Evolutionary conservation across 2,797 vertebrate genomes (phyloP).

Genomic region (Eulemur coronatus): DNA sequence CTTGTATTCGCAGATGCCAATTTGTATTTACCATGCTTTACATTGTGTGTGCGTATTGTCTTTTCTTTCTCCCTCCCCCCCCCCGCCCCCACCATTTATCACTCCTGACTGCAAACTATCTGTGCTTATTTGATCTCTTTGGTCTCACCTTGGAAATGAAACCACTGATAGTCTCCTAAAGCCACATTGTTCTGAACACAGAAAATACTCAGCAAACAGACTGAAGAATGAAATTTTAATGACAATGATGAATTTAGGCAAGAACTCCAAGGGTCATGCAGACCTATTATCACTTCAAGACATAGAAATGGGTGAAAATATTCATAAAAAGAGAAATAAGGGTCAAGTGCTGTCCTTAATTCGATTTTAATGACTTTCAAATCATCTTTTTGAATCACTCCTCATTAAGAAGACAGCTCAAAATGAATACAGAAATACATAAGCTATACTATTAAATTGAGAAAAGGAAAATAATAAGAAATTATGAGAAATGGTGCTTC

Average conservation of each 20-base stretch:
- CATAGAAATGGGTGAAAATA: not conserved
- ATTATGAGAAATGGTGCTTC: not conserved
- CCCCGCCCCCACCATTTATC: not conserved
- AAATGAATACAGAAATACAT: not conserved
- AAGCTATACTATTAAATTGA: not conserved
- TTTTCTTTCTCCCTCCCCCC: not conserved
- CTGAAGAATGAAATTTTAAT: not conserved
- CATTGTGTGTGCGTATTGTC: not conserved
- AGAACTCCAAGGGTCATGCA: not conserved
- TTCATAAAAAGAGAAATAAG: not conserved
- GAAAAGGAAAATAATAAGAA: not conserved
- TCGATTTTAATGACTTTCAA: slow-evolving; percentile 10
- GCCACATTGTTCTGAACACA: not conserved
- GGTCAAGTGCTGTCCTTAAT: slow-evolving; percentile 8
- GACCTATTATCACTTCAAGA: not conserved
- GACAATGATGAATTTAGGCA: slow-evolving; percentile 11
- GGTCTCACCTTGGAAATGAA: not conserved
- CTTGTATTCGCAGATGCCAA: too few relatives aligned
- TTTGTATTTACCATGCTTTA: not conserved
- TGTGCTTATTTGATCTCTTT: not conserved
- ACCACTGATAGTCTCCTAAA: not conserved
- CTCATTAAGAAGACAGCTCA: not conserved
- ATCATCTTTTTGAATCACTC: not conserved
- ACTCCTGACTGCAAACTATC: not conserved
- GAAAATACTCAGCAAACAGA: not conserved